These are phyloP conservation scores for Zoroaster sp. DNA, from an alignment of 53 echinoderm and acorn worm genomes.

Conservation along the genomic window DNA sequence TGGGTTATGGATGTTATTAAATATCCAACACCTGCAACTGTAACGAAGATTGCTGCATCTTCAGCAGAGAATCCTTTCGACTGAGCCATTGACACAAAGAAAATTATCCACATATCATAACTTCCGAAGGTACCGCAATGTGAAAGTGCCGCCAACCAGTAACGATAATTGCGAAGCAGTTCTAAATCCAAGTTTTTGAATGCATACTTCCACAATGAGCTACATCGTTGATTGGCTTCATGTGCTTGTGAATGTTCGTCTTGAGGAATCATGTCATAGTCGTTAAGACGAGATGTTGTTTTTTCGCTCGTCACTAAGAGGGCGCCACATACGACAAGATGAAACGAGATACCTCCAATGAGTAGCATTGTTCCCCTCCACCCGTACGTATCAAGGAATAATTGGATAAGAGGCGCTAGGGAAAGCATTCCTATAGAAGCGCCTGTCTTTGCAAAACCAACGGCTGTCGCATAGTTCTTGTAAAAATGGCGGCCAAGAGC, in stretches of 20 bases:
- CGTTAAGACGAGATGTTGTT: neutral
- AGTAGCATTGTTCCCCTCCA: constrained; percentile 26
- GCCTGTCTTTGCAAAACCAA: neutral
- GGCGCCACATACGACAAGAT: constrained; percentile 2
- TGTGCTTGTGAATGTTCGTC: neutral
- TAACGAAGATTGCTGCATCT: neutral
- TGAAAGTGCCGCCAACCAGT: neutral
- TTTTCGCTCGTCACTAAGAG: neutral
- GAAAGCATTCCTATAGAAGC: neutral
- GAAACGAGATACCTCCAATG: neutral
- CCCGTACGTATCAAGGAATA: constrained; percentile 26
- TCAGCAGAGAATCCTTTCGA: neutral
- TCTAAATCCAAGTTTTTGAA: neutral
- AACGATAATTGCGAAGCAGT: neutral
- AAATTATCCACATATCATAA: neutral
- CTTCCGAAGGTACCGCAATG: neutral
- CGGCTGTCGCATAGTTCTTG: constrained; percentile 26
- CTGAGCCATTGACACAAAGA: constrained; percentile 10
- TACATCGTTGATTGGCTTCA: neutral
- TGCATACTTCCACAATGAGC: neutral
- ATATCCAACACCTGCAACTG: neutral
- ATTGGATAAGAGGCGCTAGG: neutral
- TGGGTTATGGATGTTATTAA: neutral
- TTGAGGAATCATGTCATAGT: neutral
- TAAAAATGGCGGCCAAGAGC: neutral